Conservation (phyloP, 2,888 invertebrate genomes). For the Alentia gelatinosa region DNA sequence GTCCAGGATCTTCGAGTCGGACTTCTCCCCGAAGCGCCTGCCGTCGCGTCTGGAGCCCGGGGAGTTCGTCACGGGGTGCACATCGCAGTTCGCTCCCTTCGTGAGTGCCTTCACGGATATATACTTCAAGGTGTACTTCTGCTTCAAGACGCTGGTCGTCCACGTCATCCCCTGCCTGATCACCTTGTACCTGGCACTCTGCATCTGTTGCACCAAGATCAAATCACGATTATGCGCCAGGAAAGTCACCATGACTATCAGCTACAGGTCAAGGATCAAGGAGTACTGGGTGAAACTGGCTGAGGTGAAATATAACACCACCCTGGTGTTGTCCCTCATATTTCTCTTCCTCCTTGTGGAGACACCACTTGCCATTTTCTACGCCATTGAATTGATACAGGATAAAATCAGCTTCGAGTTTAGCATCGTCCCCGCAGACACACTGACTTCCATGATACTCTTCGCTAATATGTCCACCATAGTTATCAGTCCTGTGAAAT, state of each 20-base stretch:
- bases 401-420: conserved; percentile 21
- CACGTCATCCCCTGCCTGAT: not conserved
- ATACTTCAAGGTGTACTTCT: conserved; percentile 43
- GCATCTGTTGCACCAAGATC: not conserved
- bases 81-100: not conserved
- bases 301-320: conserved; percentile 28
- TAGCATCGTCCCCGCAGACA: not conserved
- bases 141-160: conserved; percentile 11
- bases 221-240: not conserved
- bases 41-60: not conserved
- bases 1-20: conserved; percentile 24
- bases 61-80: not conserved
- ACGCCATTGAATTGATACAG: conserved; percentile 16
- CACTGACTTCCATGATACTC: conserved; percentile 30
- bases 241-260: not conserved
- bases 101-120: conserved; percentile 5
- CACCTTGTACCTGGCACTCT: not conserved
- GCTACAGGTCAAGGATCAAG: not conserved
- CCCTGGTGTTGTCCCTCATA: not conserved
- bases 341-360: not conserved
- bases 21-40: not conserved
- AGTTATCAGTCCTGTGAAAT: not conserved
- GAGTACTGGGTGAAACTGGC: not conserved
- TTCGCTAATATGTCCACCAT: conserved; percentile 22
- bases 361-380: not conserved